Conservation (phyloP, 2,888 invertebrate species). For the Drosophila affinis region DNA sequence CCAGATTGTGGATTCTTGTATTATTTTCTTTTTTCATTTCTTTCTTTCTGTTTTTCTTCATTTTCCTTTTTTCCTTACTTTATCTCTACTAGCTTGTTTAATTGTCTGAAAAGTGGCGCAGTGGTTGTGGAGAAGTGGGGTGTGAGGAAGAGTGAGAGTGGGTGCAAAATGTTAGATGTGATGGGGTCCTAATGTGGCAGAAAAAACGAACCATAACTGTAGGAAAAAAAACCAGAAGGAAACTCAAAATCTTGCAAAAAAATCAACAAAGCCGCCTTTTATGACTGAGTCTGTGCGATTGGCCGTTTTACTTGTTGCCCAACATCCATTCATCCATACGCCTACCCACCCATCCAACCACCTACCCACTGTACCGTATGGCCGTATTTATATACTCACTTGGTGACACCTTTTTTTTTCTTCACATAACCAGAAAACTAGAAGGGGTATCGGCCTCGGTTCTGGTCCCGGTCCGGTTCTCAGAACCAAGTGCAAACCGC, state of each 20-base stretch:
- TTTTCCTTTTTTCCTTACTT: conserved; percentile 16
- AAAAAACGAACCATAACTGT: conserved; percentile 9
- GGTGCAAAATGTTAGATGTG: neutral
- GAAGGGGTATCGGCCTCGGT: neutral
- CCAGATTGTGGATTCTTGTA: conserved; percentile 1
- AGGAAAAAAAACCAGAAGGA: neutral
- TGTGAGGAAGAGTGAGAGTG: conserved; percentile 1
- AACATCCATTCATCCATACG: too few species aligned
- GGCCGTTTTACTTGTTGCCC: too few species aligned
- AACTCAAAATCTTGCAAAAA: neutral
- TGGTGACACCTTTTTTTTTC: neutral
- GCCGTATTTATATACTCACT: too few species aligned
- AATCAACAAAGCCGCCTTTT: neutral
- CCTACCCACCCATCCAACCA: too few species aligned
- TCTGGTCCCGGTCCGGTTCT: neutral
- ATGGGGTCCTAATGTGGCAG: conserved; percentile 5
- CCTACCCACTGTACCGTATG: too few species aligned
- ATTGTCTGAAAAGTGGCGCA: conserved; percentile 55
- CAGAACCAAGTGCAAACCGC: neutral
- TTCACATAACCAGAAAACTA: neutral
- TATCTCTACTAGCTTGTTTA: conserved; percentile 49
- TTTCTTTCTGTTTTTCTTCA: conserved; percentile 15
- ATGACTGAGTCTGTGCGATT: too few species aligned
- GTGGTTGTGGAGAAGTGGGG: neutral
- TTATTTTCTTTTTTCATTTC: conserved; percentile 2